These are phyloP conservation scores for Brachionus rubens DNA, from an alignment of 1,140 invertebrate genomes.

Conservation along the genomic window DNA sequence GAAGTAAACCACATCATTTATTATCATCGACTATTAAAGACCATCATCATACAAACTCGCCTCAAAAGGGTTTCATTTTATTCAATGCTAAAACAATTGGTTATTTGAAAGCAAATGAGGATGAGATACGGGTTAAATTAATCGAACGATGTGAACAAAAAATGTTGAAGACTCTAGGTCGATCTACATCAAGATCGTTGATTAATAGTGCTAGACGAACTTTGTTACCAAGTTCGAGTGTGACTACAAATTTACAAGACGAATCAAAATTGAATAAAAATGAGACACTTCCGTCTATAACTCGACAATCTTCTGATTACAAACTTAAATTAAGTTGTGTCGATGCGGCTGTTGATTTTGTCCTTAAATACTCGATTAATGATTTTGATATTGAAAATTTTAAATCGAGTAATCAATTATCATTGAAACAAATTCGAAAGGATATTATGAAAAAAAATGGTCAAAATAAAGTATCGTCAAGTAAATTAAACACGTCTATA, in stretches of 20 bases:
- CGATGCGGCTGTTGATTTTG: not conserved
- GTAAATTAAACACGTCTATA: not conserved
- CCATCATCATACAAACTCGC: not conserved
- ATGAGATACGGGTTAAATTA: not conserved
- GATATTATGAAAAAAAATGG: not conserved
- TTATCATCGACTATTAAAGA: not conserved
- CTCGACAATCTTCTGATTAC: not conserved
- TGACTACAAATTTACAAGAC: too few relatives aligned
- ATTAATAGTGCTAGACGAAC: not conserved
- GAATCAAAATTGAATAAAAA: too few relatives aligned
- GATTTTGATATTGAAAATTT: slow-evolving; percentile 17
- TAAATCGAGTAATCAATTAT: not conserved
- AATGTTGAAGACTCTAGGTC: not conserved
- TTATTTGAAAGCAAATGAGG: not conserved
- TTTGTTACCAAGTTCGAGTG: not conserved
- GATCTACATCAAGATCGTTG: not conserved
- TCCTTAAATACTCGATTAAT: not conserved
- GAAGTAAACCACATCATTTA: slow-evolving; percentile 10
- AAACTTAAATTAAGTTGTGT: not conserved
- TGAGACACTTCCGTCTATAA: too few relatives aligned
- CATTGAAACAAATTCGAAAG: slow-evolving; percentile 4
- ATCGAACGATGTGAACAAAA: not conserved
- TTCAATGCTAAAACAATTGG: slow-evolving; percentile 8
- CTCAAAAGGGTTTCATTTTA: slow-evolving; percentile 5
- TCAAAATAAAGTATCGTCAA: not conserved